Evolutionary conservation across 2,888 invertebrate species (phyloP).

Genomic region (Eremobia ochroleuca): DNA sequence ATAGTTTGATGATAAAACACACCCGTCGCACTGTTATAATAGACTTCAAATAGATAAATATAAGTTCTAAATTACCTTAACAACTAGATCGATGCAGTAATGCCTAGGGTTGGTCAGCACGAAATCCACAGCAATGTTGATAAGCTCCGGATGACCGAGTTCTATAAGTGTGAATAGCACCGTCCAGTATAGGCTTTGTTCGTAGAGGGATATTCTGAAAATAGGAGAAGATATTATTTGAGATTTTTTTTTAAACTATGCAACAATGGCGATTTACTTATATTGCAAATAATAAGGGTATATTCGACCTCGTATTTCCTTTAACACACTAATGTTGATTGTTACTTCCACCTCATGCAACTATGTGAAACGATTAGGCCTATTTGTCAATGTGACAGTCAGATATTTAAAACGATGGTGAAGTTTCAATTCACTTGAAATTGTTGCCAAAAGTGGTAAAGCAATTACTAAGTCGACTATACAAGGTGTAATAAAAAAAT

Average conservation of each 20-base stretch:
- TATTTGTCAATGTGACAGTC: not conserved
- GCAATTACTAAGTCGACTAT: no score
- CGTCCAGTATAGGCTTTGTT: constrained; percentile 87
- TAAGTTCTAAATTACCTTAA: constrained; percentile 77
- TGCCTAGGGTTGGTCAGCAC: constrained; percentile 81
- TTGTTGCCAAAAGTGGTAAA: no score
- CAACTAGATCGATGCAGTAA: constrained; percentile 85
- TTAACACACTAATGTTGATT: not conserved
- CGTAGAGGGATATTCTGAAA: constrained; percentile 86
- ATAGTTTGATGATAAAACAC: not conserved
- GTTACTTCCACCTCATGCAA: not conserved
- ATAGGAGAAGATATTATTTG: not conserved
- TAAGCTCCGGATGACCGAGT: constrained; percentile 83
- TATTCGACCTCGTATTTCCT: not conserved
- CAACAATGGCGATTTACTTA: not conserved
- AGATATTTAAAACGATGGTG: no score
- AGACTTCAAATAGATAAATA: not conserved
- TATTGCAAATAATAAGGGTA: not conserved
- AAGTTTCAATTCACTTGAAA: no score
- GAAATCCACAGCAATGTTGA: constrained; percentile 84
- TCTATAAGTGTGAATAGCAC: constrained; percentile 85
- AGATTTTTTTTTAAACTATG: not conserved
- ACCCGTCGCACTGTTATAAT: not conserved
- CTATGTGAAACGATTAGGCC: not conserved
- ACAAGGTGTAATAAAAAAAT: no score